These are phyloP conservation scores for Gymnothorax javanicus DNA, from an alignment of 2,797 vertebrate genomes.

Conservation along the genomic window DNA sequence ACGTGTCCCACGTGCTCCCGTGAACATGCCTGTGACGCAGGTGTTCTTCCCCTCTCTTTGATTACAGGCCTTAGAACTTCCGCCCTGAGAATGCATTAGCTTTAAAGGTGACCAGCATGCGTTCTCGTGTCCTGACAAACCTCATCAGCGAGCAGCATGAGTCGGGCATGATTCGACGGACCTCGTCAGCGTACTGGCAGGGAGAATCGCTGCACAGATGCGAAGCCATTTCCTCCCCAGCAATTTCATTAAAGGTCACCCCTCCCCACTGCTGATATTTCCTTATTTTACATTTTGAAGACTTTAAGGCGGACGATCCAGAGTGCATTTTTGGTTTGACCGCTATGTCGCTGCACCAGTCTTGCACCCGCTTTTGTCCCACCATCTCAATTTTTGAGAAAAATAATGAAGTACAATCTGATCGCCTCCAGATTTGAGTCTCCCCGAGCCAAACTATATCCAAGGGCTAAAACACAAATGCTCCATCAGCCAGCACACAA, in stretches of 20 bases:
- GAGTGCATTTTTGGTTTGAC: neutral
- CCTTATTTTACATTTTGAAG: neutral
- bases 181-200: neutral
- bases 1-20: neutral
- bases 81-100: neutral
- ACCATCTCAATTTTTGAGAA: neutral
- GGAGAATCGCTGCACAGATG: neutral
- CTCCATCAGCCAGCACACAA: neutral
- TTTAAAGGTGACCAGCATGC: neutral
- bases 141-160: conserved; percentile 3
- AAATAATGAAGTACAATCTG: conserved; percentile 13
- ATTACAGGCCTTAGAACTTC: neutral
- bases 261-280: neutral
- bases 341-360: neutral
- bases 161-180: neutral
- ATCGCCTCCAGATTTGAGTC: conserved; percentile 39
- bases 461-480: conserved; percentile 10
- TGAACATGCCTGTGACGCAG: neutral
- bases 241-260: conserved; percentile 19
- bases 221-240: neutral
- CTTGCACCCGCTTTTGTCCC: neutral
- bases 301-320: neutral
- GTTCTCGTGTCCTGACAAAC: neutral
- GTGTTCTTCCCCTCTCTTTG: neutral
- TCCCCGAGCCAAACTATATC: conserved; percentile 20